Evolutionary conservation across 2,888 invertebrate genomes (phyloP).

Genomic region (Anthophora plumipes): DNA sequence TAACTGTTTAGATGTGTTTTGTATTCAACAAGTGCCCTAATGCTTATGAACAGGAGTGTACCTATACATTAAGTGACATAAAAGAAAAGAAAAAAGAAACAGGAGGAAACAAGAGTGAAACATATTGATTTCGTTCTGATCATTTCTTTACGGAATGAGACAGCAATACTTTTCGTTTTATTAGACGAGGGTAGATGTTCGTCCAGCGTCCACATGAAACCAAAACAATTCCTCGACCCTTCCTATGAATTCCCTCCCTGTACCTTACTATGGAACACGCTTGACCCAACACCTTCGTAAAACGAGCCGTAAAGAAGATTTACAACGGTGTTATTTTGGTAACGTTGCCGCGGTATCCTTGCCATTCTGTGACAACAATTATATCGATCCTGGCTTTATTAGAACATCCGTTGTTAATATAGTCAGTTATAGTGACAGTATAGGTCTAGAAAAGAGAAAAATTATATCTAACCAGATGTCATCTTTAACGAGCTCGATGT

Average conservation of each 20-base stretch:
- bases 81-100: neutral
- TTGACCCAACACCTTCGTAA: conserved; percentile 44
- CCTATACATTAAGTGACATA: neutral
- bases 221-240: conserved; percentile 31
- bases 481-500: neutral
- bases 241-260: conserved; percentile 25
- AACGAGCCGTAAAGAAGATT: conserved; percentile 44
- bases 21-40: no score
- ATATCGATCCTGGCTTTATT: conserved; percentile 5
- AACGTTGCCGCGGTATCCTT: neutral
- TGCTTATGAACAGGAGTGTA: no score
- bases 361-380: conserved; percentile 25
- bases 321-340: conserved; percentile 34
- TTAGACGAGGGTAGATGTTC: neutral
- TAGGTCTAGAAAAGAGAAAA: neutral
- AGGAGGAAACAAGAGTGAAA: neutral
- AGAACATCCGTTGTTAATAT: neutral
- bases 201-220: conserved; percentile 9
- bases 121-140: conserved; percentile 14
- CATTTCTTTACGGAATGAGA: conserved; percentile 2
- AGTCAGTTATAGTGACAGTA: neutral
- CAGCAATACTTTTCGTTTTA: conserved; percentile 11
- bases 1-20: no score
- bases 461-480: neutral
- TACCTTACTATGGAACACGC: conserved; percentile 20